A percentile compares a stretch with the other conserved stretches of the same genome.
phyloP scores from a whole-genome alignment of 1,140 invertebrate species.

The Saxidomus purpurata region DNA sequence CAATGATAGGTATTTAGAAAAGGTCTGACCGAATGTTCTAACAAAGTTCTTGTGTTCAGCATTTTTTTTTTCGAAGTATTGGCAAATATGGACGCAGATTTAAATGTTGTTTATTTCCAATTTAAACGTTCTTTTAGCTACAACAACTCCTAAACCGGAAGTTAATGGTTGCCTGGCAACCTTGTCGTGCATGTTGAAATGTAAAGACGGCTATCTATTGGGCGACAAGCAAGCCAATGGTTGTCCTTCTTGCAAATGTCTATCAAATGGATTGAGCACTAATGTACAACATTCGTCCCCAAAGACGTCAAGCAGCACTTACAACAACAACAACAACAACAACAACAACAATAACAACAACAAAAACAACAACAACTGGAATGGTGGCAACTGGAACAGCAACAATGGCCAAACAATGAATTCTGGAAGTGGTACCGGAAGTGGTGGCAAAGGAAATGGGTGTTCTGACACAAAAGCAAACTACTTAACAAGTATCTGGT shows the following conservation, averaged over 20 bases:
- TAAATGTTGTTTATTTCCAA: no score
- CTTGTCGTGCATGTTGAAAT: conserved; percentile 54
- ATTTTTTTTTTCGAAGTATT: no score
- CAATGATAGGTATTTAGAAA: no score
- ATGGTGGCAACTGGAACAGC: neutral
- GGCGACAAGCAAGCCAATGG: conserved; percentile 20
- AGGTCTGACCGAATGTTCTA: no score
- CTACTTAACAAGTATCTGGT: neutral
- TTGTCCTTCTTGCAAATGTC: conserved; percentile 48
- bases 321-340: conserved; percentile 1
- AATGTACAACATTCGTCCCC: neutral
- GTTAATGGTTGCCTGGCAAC: neutral
- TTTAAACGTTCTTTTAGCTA: neutral
- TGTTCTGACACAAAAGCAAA: conserved; percentile 10
- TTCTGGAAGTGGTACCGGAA: neutral
- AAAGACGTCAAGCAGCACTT: neutral
- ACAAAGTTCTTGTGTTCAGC: no score
- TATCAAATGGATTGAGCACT: neutral
- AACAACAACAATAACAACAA: conserved; percentile 20
- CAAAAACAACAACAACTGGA: neutral
- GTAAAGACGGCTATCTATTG: conserved; percentile 44
- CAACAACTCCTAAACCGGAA: conserved; percentile 43
- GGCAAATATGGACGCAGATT: no score
- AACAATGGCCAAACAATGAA: neutral
- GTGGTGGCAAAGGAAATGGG: neutral